Evolutionary conservation across 1,140 invertebrate species (phyloP).

Genomic region (Drosophila varians): DNA sequence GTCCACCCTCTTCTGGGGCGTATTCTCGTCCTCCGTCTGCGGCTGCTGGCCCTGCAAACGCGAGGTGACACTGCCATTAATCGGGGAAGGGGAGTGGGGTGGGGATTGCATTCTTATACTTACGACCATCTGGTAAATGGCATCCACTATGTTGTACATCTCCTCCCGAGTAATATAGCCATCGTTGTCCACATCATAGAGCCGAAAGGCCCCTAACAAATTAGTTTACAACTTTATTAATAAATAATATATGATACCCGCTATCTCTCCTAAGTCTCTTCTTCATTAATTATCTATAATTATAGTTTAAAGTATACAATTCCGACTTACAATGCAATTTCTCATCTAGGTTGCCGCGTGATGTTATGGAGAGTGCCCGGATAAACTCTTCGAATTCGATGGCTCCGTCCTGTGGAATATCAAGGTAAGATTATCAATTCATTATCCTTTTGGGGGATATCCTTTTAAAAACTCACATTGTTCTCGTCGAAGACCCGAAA

Average conservation of each 20-base stretch:
- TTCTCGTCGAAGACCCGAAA: slow-evolving; percentile 99
- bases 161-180: slow-evolving; percentile 98
- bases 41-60: slow-evolving; percentile 91
- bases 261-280: no score
- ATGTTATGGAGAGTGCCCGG: slow-evolving; percentile 96
- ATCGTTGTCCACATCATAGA: slow-evolving; percentile 99
- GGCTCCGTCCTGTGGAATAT: slow-evolving; percentile 91
- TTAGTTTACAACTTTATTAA: background rate
- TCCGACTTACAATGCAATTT: slow-evolving; percentile 95
- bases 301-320: background rate
- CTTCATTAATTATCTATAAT: no score
- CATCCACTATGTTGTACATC: slow-evolving; percentile 99
- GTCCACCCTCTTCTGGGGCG: slow-evolving; percentile 97
- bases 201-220: slow-evolving; percentile 95
- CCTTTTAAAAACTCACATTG: slow-evolving; percentile 89
- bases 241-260: background rate
- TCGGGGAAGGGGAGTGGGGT: no score
- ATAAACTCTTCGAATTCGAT: slow-evolving; percentile 99
- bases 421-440: background rate
- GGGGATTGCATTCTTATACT: slow-evolving; percentile 83
- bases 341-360: slow-evolving; percentile 96
- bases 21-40: slow-evolving; percentile 96
- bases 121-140: slow-evolving; percentile 99
- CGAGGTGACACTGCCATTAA: no score
- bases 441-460: background rate